A percentile compares a stretch with the other conserved stretches of the same genome.
Evolutionary conservation across 2,113 vertebrate genomes (phyloP).

Genomic region (Gorsachius goisagi): DNA sequence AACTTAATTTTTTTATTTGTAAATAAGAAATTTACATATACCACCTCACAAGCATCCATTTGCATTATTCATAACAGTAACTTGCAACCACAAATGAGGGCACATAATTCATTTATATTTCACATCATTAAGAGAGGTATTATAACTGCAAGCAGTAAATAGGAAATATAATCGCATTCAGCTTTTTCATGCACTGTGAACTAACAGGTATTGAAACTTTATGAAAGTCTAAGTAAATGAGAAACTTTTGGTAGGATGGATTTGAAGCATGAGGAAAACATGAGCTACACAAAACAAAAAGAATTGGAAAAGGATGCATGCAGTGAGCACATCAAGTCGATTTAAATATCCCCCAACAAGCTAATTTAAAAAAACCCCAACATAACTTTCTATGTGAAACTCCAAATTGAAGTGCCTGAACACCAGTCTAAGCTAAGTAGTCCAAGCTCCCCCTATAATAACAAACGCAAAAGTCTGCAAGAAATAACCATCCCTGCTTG

Average conservation of each 20-base stretch:
- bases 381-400: neutral
- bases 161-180: conserved; percentile 45
- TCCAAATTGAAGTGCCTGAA: neutral
- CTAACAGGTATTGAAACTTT: conserved; percentile 18
- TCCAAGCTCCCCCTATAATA: accelerated
- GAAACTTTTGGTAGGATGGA: conserved; percentile 18
- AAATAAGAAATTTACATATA: neutral
- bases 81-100: conserved; percentile 7
- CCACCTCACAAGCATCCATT: neutral
- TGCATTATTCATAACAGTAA: conserved; percentile 22
- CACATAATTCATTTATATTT: conserved; percentile 54
- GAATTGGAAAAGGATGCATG: neutral
- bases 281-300: neutral
- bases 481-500: neutral
- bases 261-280: neutral
- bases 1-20: neutral
- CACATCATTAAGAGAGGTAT: conserved; percentile 47
- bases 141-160: conserved; percentile 35
- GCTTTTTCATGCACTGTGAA: conserved; percentile 36
- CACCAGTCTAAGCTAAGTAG: neutral
- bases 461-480: neutral
- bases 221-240: neutral
- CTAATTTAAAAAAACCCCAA: neutral
- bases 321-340: neutral
- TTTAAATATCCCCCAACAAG: conserved; percentile 22